Evolutionary conservation across 2,888 invertebrate genomes (phyloP), one percentile per base, ranked within the genome.

Genomic region (Papilio demoleus): DNA sequence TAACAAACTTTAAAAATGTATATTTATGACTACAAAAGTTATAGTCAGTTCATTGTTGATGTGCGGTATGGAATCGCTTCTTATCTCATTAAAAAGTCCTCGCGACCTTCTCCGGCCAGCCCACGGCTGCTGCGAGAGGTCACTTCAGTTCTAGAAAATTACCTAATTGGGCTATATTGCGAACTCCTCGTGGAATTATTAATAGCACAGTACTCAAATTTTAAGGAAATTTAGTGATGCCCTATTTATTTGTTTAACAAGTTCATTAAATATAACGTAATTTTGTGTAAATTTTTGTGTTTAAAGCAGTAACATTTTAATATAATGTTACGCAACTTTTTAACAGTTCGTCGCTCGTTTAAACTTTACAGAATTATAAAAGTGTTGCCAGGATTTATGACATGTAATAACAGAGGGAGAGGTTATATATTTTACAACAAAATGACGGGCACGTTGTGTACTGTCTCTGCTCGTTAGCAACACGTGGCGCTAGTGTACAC

Each of bases 41-140:
- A n/a, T n/a, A n/a, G n/a, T n/a, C n/a, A n/a, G n/a, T n/a, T n/a
- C n/a, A n/a, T n/a, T n/a, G n/a, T n/a, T n/a, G n/a, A n/a, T n/a
- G n/a, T n/a, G n/a, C n/a, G n/a, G n/a, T n/a, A n/a, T n/a, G n/a
- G n/a, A n/a, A n/a, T n/a, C 24, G 17, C 24, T 14, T 14, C 50
- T 22, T 50, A 50, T 50, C 50, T 63, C 50, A 50, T 63, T 63
- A 36, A 63, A 22, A 63, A 63, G 34, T 31, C 47, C 47, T 47
- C 36, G 17, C 24, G 65, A 58, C 56, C 56, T 65, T 58, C 19
- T 40, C 9, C 22, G 22, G 42, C 17, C 65, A 40, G 65, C 65
- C 58, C 34, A 65, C 65, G 34, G 22, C 45, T 58, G 34, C 65
- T 58, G 58, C 19, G n/a, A 24, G 17, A 31, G 19, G 42, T 53